Conservation (phyloP, 2,888 invertebrate species). For the Nasonovia ribisnigri region DNA sequence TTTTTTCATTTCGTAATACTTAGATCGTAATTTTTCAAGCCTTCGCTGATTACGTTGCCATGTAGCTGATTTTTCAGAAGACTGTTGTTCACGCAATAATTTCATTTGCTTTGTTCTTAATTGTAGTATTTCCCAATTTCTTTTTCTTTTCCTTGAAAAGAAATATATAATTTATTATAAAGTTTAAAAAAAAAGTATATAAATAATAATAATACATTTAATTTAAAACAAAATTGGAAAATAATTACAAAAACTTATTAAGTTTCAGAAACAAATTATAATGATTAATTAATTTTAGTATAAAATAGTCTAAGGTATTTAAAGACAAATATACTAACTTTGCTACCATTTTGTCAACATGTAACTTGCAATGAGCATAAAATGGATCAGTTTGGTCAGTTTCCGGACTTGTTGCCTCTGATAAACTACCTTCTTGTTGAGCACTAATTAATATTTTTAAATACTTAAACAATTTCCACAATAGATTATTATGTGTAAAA, state of each 20-base stretch:
- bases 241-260: not conserved
- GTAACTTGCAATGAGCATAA: conserved; percentile 95
- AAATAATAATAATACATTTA: not conserved
- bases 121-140: conserved; percentile 81
- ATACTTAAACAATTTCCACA: not conserved
- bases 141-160: conserved; percentile 67
- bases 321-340: conserved; percentile 62
- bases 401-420: conserved; percentile 92
- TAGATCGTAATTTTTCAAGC: conserved; percentile 81
- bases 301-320: not conserved
- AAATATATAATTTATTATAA: not conserved
- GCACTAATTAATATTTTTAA: conserved; percentile 75
- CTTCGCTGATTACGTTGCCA: conserved; percentile 80
- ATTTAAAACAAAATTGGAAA: not conserved
- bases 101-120: conserved; percentile 75
- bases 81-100: conserved; percentile 76
- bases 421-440: conserved; percentile 91
- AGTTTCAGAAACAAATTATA: conserved; percentile 64
- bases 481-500: not conserved
- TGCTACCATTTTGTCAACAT: conserved; percentile 83
- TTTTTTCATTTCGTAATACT: conserved; percentile 66
- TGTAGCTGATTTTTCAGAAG: conserved; percentile 78
- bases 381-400: conserved; percentile 96
- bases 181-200: not conserved
- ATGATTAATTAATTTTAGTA: not conserved